Evolutionary conservation across 2,888 invertebrate genomes (phyloP).

Genomic region (Drosophila rellima): DNA sequence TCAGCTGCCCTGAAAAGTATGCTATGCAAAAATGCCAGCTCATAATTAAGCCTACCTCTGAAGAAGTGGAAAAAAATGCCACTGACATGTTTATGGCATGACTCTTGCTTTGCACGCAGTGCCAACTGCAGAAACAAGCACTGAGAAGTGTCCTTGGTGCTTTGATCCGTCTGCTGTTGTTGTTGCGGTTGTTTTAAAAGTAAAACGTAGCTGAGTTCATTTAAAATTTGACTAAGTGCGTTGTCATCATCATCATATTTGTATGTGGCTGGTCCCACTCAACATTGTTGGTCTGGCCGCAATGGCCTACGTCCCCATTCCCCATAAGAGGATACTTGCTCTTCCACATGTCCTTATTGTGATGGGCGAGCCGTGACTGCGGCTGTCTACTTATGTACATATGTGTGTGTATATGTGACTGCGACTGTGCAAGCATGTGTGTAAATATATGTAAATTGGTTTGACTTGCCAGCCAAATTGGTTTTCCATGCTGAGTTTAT

Average conservation of each 20-base stretch:
- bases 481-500: slow-evolving; percentile 46
- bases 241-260: slow-evolving; percentile 59
- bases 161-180: slow-evolving; percentile 25
- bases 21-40: slow-evolving; percentile 53
- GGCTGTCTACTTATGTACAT: slow-evolving; percentile 13
- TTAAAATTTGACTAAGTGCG: slow-evolving; percentile 76
- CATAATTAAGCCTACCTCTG: slow-evolving; percentile 49
- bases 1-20: slow-evolving; percentile 60
- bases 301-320: neutral
- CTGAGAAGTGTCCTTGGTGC: slow-evolving; percentile 40
- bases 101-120: slow-evolving; percentile 7
- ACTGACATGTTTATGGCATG: slow-evolving; percentile 4
- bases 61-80: slow-evolving; percentile 3
- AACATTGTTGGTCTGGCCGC: slow-evolving; percentile 16
- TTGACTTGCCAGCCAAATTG: slow-evolving; percentile 42
- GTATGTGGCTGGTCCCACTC: slow-evolving; percentile 25
- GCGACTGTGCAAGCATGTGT: slow-evolving; percentile 16
- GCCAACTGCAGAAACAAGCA: slow-evolving; percentile 55
- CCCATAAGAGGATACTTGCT: slow-evolving; percentile 1
- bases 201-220: slow-evolving; percentile 79
- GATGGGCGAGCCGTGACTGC: slow-evolving; percentile 37
- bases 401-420: neutral
- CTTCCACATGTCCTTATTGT: slow-evolving; percentile 28
- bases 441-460: slow-evolving; percentile 32
- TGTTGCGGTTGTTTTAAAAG: slow-evolving; percentile 49